These are phyloP conservation scores for Octopus bimaculoides DNA, from an alignment of 1,140 invertebrate genomes.

Conservation along the genomic window DNA sequence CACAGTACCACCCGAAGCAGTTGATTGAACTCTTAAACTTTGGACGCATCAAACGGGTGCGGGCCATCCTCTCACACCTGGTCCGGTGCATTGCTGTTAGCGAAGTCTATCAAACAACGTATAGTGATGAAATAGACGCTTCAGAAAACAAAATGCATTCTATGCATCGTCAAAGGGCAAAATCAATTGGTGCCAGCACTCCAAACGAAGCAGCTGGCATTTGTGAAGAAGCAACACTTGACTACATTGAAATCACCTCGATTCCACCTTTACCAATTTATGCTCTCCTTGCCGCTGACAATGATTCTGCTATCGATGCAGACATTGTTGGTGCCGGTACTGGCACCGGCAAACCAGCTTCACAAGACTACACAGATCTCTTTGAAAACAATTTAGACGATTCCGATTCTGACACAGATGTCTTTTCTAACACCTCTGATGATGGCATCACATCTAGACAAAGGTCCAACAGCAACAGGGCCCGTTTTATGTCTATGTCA, in stretches of 20 bases:
- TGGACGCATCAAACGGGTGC: slow-evolving; percentile 84
- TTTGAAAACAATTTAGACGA: slow-evolving; percentile 63
- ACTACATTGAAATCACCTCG: slow-evolving; percentile 94
- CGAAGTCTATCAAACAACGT: slow-evolving; percentile 28
- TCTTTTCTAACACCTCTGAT: slow-evolving; percentile 24
- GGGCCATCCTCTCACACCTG: slow-evolving; percentile 94
- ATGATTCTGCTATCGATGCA: slow-evolving; percentile 60
- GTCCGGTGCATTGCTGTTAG: slow-evolving; percentile 64
- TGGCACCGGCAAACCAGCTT: slow-evolving; percentile 15
- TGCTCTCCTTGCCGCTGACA: slow-evolving; percentile 89
- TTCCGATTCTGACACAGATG: slow-evolving; percentile 58
- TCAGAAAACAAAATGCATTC: slow-evolving; percentile 13
- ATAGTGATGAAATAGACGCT: slow-evolving; percentile 28
- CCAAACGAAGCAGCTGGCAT: slow-evolving; percentile 59
- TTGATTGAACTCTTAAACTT: slow-evolving; percentile 98
- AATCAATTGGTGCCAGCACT: slow-evolving; percentile 30
- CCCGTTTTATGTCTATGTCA: neutral
- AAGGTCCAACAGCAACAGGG: neutral
- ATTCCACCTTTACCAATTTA: slow-evolving; percentile 95
- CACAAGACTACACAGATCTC: slow-evolving; percentile 79
- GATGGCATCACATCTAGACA: neutral
- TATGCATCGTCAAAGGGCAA: slow-evolving; percentile 20
- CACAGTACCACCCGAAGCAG: slow-evolving; percentile 99
- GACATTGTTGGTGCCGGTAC: slow-evolving; percentile 26
- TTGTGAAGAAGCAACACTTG: slow-evolving; percentile 75